Conservation (phyloP, 2,113 vertebrate species). For the Cisticola juncidis region DNA sequence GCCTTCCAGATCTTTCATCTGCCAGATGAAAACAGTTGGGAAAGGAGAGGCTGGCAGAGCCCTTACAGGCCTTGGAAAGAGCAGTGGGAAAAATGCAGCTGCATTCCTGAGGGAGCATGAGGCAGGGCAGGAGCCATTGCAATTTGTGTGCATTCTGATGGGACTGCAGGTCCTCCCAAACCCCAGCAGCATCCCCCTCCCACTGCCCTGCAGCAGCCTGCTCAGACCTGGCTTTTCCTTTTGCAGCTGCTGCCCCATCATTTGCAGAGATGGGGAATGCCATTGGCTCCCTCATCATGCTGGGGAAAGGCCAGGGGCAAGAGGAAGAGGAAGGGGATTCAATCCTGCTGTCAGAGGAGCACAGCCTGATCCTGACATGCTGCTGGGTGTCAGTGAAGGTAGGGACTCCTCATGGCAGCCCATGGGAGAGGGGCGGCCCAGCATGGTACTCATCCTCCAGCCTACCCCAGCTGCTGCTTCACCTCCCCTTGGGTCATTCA, state of each 20-base stretch:
- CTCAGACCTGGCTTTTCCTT: neutral
- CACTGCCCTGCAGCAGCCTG: neutral
- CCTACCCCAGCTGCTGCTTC: neutral
- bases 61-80: neutral
- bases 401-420: neutral
- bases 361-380: conserved; percentile 87
- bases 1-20: neutral
- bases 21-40: neutral
- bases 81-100: neutral
- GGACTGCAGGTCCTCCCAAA: neutral
- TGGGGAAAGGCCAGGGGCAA: conserved; percentile 53
- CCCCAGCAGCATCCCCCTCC: neutral
- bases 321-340: conserved; percentile 67
- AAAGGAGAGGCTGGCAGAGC: neutral
- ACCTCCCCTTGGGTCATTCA: neutral
- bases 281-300: conserved; percentile 79
- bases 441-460: neutral
- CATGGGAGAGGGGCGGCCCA: rapidly evolving
- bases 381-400: conserved; percentile 94
- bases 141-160: neutral
- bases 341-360: conserved; percentile 85
- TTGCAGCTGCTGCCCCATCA: conserved; percentile 80
- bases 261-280: conserved; percentile 90
- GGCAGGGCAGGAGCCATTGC: neutral
- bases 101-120: rapidly evolving